These are phyloP conservation scores for Priocnemis perturbator DNA, from an alignment of 2,888 invertebrate species.

Conservation along the genomic window DNA sequence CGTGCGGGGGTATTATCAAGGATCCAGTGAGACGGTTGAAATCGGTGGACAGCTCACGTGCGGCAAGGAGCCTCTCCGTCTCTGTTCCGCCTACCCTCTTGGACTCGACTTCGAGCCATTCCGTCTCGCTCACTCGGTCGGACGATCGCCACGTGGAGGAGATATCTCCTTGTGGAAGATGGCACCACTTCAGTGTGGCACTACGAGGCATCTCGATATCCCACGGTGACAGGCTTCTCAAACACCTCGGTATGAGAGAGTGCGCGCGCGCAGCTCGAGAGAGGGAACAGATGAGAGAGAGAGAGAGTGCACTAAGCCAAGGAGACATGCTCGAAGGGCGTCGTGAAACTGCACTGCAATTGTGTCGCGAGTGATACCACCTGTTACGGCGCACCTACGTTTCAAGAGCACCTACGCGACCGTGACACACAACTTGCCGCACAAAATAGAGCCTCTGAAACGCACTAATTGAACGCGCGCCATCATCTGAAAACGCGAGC, in stretches of 20 bases:
- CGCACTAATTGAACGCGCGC: too few species aligned
- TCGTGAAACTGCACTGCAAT: constrained; percentile 40
- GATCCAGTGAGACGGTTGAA: too few species aligned
- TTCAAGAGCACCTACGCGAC: too few species aligned
- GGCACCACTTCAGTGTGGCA: constrained; percentile 28
- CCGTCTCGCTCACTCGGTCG: too few species aligned
- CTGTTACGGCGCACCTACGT: constrained; percentile 47
- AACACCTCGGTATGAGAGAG: constrained; percentile 39
- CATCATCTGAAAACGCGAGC: too few species aligned
- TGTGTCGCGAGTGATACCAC: constrained; percentile 33
- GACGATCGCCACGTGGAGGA: constrained; percentile 29
- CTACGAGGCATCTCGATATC: constrained; percentile 44
- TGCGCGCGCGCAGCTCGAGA: background rate
- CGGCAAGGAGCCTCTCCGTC: too few species aligned
- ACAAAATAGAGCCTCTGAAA: too few species aligned
- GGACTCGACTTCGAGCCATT: too few species aligned
- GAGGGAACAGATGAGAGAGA: background rate
- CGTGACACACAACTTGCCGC: too few species aligned
- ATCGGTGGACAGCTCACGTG: too few species aligned
- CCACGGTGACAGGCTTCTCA: constrained; percentile 26
- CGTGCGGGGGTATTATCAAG: too few species aligned
- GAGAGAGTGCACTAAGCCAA: constrained; percentile 6
- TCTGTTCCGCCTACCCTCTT: too few species aligned
- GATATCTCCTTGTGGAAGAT: constrained; percentile 28
- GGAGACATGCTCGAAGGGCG: constrained; percentile 30